Evolutionary conservation across 2,113 vertebrate species (phyloP).

Genomic region (Corydoras sp.): DNA sequence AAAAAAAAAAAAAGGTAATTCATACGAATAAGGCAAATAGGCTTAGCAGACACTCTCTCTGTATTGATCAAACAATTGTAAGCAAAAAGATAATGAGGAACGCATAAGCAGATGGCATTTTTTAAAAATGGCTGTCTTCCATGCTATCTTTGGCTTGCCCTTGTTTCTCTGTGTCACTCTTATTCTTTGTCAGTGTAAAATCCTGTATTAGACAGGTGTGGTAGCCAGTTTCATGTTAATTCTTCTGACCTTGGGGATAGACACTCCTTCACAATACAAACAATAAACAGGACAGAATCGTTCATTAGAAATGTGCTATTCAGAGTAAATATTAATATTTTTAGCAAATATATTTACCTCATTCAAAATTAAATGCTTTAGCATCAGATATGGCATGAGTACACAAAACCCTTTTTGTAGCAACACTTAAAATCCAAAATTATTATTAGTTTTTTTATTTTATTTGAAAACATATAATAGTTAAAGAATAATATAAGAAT

Average conservation of each 20-base stretch:
- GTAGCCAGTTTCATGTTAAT: slow-evolving; percentile 40
- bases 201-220: slow-evolving; percentile 35
- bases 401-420: neutral
- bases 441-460: too few relatives aligned
- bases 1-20: too few relatives aligned
- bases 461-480: too few relatives aligned
- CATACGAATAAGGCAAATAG: too few relatives aligned
- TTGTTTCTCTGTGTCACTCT: slow-evolving; percentile 17
- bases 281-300: slow-evolving; percentile 44
- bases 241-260: slow-evolving; percentile 38
- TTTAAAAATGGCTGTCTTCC: slow-evolving; percentile 27
- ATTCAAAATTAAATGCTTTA: slow-evolving; percentile 24
- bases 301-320: slow-evolving; percentile 33
- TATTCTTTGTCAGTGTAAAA: slow-evolving; percentile 28
- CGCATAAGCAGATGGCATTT: slow-evolving; percentile 27
- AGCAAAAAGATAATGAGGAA: slow-evolving; percentile 1
- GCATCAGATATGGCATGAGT: neutral
- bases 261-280: slow-evolving; percentile 36
- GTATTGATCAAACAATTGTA: slow-evolving; percentile 1
- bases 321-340: slow-evolving; percentile 43
- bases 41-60: neutral
- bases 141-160: slow-evolving; percentile 33
- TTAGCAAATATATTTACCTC: slow-evolving; percentile 33
- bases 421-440: too few relatives aligned
- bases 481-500: too few relatives aligned